Evolutionary conservation across 2,888 invertebrate genomes (phyloP).

Genomic region (Harmothoe impar): DNA sequence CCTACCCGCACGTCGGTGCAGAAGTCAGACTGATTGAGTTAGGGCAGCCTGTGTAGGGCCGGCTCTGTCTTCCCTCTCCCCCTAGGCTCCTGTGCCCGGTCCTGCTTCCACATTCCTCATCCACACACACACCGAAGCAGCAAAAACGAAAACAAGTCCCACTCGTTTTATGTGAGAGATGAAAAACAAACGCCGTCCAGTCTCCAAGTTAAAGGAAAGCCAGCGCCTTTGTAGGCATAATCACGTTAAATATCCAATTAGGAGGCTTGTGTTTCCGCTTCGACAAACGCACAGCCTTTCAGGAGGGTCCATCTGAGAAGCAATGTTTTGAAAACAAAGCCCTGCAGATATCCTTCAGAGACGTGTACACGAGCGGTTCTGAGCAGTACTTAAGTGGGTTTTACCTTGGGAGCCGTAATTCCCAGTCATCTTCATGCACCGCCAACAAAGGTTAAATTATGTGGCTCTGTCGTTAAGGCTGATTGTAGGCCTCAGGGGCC

Average conservation of each 20-base stretch:
- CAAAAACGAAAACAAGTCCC: not conserved
- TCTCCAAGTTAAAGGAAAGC: constrained; percentile 52
- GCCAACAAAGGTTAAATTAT: constrained; percentile 32
- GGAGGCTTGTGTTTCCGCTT: constrained; percentile 35
- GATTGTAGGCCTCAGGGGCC: constrained; percentile 42
- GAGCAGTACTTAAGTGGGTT: not conserved
- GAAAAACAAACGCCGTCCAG: constrained; percentile 42
- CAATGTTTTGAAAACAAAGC: constrained; percentile 45
- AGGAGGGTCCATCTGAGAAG: constrained; percentile 28
- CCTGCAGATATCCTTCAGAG: constrained; percentile 51
- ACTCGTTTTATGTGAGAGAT: constrained; percentile 40
- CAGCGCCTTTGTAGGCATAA: constrained; percentile 37
- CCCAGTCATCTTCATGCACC: constrained; percentile 26
- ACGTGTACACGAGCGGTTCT: not conserved
- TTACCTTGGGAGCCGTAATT: constrained; percentile 35
- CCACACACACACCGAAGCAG: not conserved
- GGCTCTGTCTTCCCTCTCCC: not conserved
- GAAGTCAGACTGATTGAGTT: not conserved
- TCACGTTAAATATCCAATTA: constrained; percentile 58
- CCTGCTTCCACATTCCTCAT: constrained; percentile 11
- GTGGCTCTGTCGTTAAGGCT: not conserved
- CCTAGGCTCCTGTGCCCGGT: not conserved
- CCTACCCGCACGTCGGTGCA: not conserved
- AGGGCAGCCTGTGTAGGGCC: not conserved
- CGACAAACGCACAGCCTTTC: constrained; percentile 36